Conservation (phyloP, 1,140 invertebrate genomes). For the Papilio xuthus region DNA sequence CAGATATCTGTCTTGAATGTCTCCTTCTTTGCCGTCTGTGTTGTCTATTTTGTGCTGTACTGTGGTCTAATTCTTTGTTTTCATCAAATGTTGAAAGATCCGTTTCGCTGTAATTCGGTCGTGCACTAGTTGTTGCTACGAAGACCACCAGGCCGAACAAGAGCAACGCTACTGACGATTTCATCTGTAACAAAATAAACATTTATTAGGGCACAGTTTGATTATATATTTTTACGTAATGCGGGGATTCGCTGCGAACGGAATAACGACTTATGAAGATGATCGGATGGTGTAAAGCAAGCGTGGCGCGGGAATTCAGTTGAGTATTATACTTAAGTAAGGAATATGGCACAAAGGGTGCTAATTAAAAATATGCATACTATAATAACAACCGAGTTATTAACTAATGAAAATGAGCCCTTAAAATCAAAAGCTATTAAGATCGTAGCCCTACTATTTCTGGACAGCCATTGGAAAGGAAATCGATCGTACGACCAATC, state of each 20-base stretch:
- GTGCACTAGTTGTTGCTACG: not conserved
- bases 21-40: slow-evolving; percentile 54
- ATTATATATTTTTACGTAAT: too few relatives aligned
- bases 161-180: slow-evolving; percentile 4
- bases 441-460: not conserved
- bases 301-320: too few relatives aligned
- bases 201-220: not conserved
- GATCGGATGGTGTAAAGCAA: too few relatives aligned
- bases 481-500: not conserved
- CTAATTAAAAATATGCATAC: too few relatives aligned
- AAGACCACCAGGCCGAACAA: not conserved
- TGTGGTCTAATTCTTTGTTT: slow-evolving; percentile 28
- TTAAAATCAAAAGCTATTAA: not conserved
- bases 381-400: too few relatives aligned
- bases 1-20: slow-evolving; percentile 52
- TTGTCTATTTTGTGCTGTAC: slow-evolving; percentile 17
- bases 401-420: too few relatives aligned
- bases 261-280: too few relatives aligned
- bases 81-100: slow-evolving; percentile 20
- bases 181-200: slow-evolving; percentile 21
- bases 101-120: not conserved
- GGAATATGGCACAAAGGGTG: too few relatives aligned
- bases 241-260: too few relatives aligned
- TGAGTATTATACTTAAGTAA: too few relatives aligned
- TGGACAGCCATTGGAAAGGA: too few relatives aligned